Conservation (phyloP, 2,113 vertebrate genomes). For the Notiomystis cincta region DNA sequence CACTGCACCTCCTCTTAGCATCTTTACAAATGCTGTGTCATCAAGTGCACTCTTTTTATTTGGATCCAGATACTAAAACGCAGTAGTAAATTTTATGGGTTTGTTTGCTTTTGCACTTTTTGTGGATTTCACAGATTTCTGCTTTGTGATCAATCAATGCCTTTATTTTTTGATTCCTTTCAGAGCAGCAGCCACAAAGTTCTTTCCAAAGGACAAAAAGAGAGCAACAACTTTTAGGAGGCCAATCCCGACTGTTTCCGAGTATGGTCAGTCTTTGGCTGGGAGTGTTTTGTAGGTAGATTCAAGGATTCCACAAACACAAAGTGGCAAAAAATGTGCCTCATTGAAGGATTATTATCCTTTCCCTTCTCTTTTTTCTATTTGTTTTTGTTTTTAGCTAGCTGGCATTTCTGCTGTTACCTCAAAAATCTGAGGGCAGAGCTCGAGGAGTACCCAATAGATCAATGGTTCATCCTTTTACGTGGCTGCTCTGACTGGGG, state of each 20-base stretch:
- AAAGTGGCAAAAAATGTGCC: neutral
- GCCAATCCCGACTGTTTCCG: neutral
- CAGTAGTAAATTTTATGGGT: neutral
- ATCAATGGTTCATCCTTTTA: neutral
- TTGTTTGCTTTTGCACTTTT: neutral
- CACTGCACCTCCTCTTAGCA: neutral
- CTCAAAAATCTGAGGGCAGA: neutral
- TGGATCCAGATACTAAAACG: neutral
- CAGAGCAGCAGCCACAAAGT: neutral
- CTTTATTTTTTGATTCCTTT: neutral
- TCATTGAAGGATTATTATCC: accelerated
- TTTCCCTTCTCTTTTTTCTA: neutral
- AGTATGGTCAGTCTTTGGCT: neutral
- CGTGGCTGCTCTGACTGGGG: neutral
- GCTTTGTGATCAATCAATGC: neutral
- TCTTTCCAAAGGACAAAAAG: neutral
- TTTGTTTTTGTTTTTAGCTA: neutral
- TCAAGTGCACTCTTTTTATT: neutral
- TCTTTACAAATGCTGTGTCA: neutral
- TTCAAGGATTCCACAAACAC: neutral
- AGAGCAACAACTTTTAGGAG: neutral
- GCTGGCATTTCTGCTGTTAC: neutral
- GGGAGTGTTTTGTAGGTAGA: neutral
- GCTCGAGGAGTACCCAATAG: accelerated
- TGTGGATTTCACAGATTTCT: neutral